Base-by-base conservation (phyloP, 2,797 vertebrate species). In the Pterois miles region DNA sequence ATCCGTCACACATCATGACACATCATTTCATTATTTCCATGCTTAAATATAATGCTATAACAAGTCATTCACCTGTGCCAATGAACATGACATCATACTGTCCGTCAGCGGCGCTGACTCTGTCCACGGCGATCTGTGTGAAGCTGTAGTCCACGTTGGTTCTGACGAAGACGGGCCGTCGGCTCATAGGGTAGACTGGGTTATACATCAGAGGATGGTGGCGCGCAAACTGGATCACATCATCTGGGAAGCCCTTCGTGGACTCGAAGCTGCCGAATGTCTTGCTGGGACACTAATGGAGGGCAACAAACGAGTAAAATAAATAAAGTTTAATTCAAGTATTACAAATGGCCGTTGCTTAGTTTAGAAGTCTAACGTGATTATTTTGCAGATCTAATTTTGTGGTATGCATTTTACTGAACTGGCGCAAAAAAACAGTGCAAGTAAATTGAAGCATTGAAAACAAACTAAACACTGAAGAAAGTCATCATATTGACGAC, bases 141-240 rank as follows among this genome's bases (percentile, higher is more conserved):
- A 99, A 98, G 89, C 96, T 97, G 94, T 98, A 96, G 31, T 96
- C 96, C 16, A 96, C 92, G 0, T 96, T 90, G 0, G 96, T 97
- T 86, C 96, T 96, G 69, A 99, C 89, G 54, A 99, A 99, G 78
- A 99, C 68, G 0, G 98, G 98, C 2, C 92, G 94, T 4, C 96
- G 96, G 38, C 94, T 96, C 4, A 97, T 89, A 0, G 98, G 97
- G 88, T 97, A 93, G 43, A 99, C 96, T 0, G 97, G 95, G 90
- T 97, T 98, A 80, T 96, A 98, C 98, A 99, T 99, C 78, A 99
- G 95, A 0, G 98, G 98, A 90, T 99, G 98, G 91, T 98, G 98
- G 20, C 98, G 95, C 0, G 98, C 98, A 76, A 99, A 99, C 93
- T 99, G 97, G 88, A 99, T 98, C 90, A 99, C 98, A 1, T 99